Percentiles rank a stretch among this genome's conserved stretches.
Conservation (phyloP, 2,113 vertebrate species). For the Myotis lucifugus region DNA sequence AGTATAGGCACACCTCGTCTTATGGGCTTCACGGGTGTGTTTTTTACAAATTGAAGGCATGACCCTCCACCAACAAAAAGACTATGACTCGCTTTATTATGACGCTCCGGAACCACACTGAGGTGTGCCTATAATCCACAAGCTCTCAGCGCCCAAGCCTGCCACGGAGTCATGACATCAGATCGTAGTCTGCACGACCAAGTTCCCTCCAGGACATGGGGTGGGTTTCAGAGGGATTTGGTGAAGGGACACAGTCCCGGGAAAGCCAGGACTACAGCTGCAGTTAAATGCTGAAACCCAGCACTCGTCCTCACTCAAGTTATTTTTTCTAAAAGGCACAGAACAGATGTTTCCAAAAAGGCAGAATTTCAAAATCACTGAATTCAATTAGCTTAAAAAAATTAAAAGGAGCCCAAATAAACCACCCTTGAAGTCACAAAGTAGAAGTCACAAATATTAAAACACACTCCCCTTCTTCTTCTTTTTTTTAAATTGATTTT, state of each 20-base stretch:
- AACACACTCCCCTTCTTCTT: not conserved
- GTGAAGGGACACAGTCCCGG: not conserved
- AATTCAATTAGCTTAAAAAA: constrained; percentile 49
- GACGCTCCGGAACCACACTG: not conserved
- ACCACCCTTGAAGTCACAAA: constrained; percentile 36
- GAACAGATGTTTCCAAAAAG: constrained; percentile 33
- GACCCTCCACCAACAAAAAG: not conserved
- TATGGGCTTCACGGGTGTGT: not conserved
- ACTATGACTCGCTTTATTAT: not conserved
- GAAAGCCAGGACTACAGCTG: not conserved
- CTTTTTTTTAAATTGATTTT: not conserved
- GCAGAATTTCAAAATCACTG: constrained; percentile 33
- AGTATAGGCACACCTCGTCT: not conserved
- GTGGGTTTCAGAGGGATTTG: not conserved
- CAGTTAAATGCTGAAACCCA: not conserved
- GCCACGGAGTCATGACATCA: not conserved
- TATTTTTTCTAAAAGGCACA: constrained; percentile 1
- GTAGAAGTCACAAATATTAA: constrained; percentile 19
- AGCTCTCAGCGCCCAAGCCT: not conserved
- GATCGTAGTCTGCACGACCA: not conserved
- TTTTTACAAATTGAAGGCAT: not conserved
- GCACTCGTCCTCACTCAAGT: not conserved
- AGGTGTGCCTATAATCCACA: not conserved
- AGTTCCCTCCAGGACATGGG: not conserved
- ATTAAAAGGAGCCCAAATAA: not conserved